Evolutionary conservation across 1,140 invertebrate species (phyloP).

Genomic region (Saccostrea cuccullata): DNA sequence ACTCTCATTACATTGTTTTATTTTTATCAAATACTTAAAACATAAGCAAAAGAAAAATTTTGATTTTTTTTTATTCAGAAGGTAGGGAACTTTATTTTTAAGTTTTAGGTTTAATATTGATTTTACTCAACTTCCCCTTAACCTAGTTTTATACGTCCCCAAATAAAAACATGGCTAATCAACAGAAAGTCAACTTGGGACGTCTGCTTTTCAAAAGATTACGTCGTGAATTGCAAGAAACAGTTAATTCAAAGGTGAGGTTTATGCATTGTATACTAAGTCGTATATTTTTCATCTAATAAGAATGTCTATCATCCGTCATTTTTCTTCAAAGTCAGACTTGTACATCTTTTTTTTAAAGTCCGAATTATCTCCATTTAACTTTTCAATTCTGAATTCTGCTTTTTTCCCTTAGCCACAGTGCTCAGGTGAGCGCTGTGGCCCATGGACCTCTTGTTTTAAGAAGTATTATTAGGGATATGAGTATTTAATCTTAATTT

Average conservation of each 20-base stretch:
- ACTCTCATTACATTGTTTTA: background rate
- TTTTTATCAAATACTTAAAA: too few species aligned
- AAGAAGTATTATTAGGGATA: too few species aligned
- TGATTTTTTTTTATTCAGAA: too few species aligned
- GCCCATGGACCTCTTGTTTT: too few species aligned
- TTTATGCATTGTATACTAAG: background rate
- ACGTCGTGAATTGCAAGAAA: background rate
- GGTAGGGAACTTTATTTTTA: too few species aligned
- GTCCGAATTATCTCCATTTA: background rate
- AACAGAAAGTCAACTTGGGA: conserved; percentile 1
- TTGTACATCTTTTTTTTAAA: background rate
- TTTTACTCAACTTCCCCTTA: too few species aligned
- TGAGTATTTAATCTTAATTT: too few species aligned
- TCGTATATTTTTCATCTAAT: background rate
- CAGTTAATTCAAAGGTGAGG: background rate
- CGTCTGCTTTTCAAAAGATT: conserved; percentile 12
- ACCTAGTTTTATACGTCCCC: background rate
- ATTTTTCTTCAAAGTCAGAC: background rate
- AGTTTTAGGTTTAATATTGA: too few species aligned
- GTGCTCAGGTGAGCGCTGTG: too few species aligned
- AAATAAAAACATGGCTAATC: conserved; percentile 6
- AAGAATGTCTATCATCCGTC: background rate
- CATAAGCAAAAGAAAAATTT: too few species aligned
- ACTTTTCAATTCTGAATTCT: background rate
- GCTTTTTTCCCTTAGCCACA: too few species aligned